Evolutionary conservation across 2,113 vertebrate genomes (phyloP).

Genomic region (Ammodytes dubius): DNA sequence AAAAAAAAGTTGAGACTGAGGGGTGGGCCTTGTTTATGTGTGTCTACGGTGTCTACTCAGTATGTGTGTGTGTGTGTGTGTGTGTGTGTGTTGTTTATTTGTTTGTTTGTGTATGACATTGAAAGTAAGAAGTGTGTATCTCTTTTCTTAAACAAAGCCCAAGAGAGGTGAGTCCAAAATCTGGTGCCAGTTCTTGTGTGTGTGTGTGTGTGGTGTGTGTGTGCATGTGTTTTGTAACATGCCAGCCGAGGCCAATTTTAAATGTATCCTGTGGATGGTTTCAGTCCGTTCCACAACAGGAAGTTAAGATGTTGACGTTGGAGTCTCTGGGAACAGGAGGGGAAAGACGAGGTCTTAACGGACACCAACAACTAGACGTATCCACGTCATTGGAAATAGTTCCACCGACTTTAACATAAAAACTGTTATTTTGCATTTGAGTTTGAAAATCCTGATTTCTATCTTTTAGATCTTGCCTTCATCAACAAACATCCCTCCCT

Average conservation of each 20-base stretch:
- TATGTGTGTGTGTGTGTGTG: slow-evolving; percentile 7
- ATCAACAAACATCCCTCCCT: not conserved
- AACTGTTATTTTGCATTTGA: not conserved
- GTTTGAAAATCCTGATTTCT: not conserved
- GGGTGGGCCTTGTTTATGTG: not conserved
- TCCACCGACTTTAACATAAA: slow-evolving; percentile 6
- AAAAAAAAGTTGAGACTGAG: slow-evolving; percentile 15
- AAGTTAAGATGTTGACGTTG: slow-evolving; percentile 72
- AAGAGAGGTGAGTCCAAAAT: slow-evolving; percentile 16
- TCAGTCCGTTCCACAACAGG: slow-evolving; percentile 67
- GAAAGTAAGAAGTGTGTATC: slow-evolving; percentile 31
- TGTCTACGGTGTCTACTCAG: not conserved
- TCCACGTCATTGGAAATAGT: slow-evolving; percentile 18
- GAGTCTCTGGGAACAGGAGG: slow-evolving; percentile 55
- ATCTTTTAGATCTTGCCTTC: not conserved
- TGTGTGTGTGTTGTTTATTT: slow-evolving; percentile 4
- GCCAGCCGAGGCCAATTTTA: slow-evolving; percentile 51
- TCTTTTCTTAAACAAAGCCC: slow-evolving; percentile 35
- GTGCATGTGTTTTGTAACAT: slow-evolving; percentile 28
- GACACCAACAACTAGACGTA: not conserved
- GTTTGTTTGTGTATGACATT: slow-evolving; percentile 4
- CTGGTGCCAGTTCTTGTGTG: slow-evolving; percentile 33
- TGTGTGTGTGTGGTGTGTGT: slow-evolving; percentile 26
- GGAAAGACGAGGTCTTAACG: not conserved
- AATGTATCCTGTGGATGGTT: slow-evolving; percentile 46